phyloP scores from a whole-genome alignment of 2,797 vertebrate genomes.

The Smutsia temminckii region DNA sequence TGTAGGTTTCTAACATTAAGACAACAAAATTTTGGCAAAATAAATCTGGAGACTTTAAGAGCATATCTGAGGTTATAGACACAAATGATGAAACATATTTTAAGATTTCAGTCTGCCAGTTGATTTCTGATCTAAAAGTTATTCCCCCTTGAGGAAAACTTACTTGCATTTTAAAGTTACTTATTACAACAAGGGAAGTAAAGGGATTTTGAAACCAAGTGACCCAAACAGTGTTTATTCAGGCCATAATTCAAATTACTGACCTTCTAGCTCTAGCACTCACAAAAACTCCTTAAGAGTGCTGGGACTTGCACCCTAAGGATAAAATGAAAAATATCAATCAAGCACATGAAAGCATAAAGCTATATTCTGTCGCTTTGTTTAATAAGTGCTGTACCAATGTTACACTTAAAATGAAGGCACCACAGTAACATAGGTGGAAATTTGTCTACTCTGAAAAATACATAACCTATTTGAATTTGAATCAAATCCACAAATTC shows the following conservation, averaged over 20 bases:
- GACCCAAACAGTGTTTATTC: slow-evolving; percentile 78
- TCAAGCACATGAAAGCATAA: slow-evolving; percentile 79
- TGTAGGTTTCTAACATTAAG: slow-evolving; percentile 41
- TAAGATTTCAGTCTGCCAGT: slow-evolving; percentile 57
- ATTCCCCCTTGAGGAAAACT: slow-evolving; percentile 49
- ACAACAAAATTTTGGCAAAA: slow-evolving; percentile 56
- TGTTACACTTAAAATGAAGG: slow-evolving; percentile 60
- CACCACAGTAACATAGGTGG: slow-evolving; percentile 64
- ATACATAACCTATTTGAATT: slow-evolving; percentile 63
- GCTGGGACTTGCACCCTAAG: slow-evolving; percentile 82
- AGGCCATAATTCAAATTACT: slow-evolving; percentile 81
- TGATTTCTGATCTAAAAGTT: slow-evolving; percentile 55
- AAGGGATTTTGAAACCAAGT: slow-evolving; percentile 66
- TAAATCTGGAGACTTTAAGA: slow-evolving; percentile 57
- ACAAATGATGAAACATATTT: slow-evolving; percentile 53
- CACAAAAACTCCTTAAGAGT: slow-evolving; percentile 82
- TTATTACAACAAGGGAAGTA: slow-evolving; percentile 60
- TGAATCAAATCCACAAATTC: slow-evolving; percentile 59
- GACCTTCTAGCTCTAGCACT: slow-evolving; percentile 81
- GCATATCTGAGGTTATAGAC: slow-evolving; percentile 47
- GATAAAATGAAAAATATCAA: slow-evolving; percentile 82
- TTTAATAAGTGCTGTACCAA: slow-evolving; percentile 68
- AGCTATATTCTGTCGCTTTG: slow-evolving; percentile 74
- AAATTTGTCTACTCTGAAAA: slow-evolving; percentile 62
- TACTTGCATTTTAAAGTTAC: slow-evolving; percentile 58